Base-by-base conservation (phyloP, 2,888 invertebrate species). In the Elgonia sp. region DNA sequence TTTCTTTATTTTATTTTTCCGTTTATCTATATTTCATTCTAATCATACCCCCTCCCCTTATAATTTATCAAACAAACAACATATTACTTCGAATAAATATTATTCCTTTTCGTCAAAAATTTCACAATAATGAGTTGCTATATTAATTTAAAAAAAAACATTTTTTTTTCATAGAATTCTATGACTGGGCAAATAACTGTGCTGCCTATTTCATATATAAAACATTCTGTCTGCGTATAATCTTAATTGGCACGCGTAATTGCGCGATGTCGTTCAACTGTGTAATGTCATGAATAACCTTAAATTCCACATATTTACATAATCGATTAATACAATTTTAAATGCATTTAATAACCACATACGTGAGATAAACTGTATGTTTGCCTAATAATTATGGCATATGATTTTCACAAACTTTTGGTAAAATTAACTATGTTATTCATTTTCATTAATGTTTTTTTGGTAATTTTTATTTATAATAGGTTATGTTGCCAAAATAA, bases 281-380 rank as follows among this genome's bases (percentile, higher is more conserved):
- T 69, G 60, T 46, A 55, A 42, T 42, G 42, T 67, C 29, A 55
- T 6, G 69, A 80, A 62, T 77, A 80, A 69, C 60, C 46, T 80
- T 60, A 80, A 80, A 80, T 69, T 69, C 20, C 69, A 46, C 5
- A 39, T 29, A 55, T 80, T 69, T 69, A 37, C 69, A 69, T 69
- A 80, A 69, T 60, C 50, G 79, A 79, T 67, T 29, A 57, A 67
- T 65, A 67, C 14, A 65, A 67, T 65, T 67, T 76, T 39, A 69
- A 69, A 60, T 18, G 37, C 46, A 42, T 39, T 80, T 80, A 80
- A 69, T 80, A 69, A 80, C 46, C 63, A 40, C 53, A n/a, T 40
- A 40, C 39, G 39, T n/a, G 10, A 77, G 65, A 63, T 63, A 46
- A 29, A 39, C n/a, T n/a, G 2, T 7, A 16, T 60, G 14, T 57